These are phyloP conservation scores for Rhagophthalmus giganteus DNA, from an alignment of 2,888 invertebrate genomes.

Conservation along the genomic window DNA sequence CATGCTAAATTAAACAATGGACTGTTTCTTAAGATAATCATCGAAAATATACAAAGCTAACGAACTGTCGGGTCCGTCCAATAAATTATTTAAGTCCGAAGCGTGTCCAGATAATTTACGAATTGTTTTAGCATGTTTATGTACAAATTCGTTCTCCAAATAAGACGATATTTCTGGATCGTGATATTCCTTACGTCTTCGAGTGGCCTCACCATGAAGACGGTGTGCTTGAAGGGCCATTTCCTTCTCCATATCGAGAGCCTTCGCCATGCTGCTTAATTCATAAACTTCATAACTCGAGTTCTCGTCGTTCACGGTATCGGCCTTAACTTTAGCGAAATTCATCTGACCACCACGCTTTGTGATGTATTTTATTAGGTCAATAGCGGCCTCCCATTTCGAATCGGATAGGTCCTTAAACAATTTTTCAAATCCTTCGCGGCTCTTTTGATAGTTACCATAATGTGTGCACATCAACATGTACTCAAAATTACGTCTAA, in stretches of 20 bases:
- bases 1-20: conserved; percentile 22
- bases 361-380: conserved; percentile 76
- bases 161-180: conserved; percentile 76
- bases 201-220: conserved; percentile 67
- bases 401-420: conserved; percentile 74
- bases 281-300: conserved; percentile 66
- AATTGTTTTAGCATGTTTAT: conserved; percentile 67
- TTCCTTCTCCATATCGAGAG: conserved; percentile 75
- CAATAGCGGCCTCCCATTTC: conserved; percentile 73
- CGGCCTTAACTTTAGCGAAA: conserved; percentile 54
- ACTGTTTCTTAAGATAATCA: conserved; percentile 59
- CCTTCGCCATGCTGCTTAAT: conserved; percentile 71
- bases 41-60: conserved; percentile 75
- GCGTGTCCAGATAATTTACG: conserved; percentile 74
- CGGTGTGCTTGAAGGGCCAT: conserved; percentile 68
- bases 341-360: conserved; percentile 70
- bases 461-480: conserved; percentile 75
- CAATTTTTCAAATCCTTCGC: conserved; percentile 74
- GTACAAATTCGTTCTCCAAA: conserved; percentile 76
- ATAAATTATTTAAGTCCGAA: conserved; percentile 69
- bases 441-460: conserved; percentile 74
- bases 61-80: conserved; percentile 64
- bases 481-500: conserved; percentile 75
- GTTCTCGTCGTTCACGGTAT: conserved; percentile 48
- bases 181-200: conserved; percentile 60